These are phyloP conservation scores for Rhineura floridana DNA, from an alignment of 2,113 vertebrate genomes.

Conservation along the genomic window DNA sequence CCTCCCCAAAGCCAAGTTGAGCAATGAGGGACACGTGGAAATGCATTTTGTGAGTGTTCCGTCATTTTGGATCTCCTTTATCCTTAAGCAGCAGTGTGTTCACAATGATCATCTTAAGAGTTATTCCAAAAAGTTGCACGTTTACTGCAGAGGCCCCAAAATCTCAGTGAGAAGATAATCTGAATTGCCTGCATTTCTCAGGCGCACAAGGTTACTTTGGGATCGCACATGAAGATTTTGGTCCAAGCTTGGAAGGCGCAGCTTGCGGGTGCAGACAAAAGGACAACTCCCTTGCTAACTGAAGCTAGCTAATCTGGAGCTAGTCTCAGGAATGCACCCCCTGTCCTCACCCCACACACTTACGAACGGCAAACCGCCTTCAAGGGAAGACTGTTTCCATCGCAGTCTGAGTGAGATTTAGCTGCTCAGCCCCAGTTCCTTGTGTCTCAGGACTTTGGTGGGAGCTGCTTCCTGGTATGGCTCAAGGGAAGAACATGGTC, in stretches of 20 bases:
- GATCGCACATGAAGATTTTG: not conserved
- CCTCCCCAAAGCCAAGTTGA: not conserved
- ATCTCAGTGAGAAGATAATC: not conserved
- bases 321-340: not conserved
- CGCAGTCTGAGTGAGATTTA: not conserved
- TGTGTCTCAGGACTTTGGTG: not conserved
- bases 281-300: not conserved
- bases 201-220: not conserved
- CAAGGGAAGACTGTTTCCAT: not conserved
- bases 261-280: too few relatives aligned
- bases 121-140: not conserved
- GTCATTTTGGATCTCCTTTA: not conserved
- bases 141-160: not conserved
- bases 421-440: not conserved
- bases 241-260: not conserved
- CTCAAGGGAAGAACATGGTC: not conserved
- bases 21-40: not conserved
- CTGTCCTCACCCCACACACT: not conserved
- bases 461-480: not conserved
- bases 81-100: not conserved
- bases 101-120: not conserved
- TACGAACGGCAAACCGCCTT: not conserved
- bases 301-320: not conserved
- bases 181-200: not conserved
- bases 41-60: not conserved